These are phyloP conservation scores for Masticophis lateralis DNA, from an alignment of 2,797 vertebrate genomes.

Conservation along the genomic window DNA sequence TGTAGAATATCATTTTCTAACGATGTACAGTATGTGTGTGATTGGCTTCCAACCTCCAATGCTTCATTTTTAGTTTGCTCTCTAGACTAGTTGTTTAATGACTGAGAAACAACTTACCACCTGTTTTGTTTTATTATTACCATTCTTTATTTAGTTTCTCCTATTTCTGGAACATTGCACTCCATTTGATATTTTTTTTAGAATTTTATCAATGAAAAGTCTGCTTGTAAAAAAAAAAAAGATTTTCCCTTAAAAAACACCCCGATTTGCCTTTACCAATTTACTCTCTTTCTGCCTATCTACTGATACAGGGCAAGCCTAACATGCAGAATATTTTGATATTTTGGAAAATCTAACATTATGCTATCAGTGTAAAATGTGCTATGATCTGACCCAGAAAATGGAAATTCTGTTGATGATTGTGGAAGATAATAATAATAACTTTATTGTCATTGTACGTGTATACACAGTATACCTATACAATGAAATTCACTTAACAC, in stretches of 20 bases:
- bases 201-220: rapidly evolving
- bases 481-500: too few species aligned
- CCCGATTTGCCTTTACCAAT: not conserved
- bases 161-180: not conserved
- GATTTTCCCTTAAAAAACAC: not conserved
- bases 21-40: conserved; percentile 4
- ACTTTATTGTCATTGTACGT: too few species aligned
- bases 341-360: not conserved
- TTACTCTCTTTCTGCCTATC: not conserved
- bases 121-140: not conserved
- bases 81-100: conserved; percentile 19
- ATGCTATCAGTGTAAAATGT: not conserved
- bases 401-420: not conserved
- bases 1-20: conserved; percentile 48
- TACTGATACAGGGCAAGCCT: rapidly evolving
- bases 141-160: not conserved
- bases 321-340: rapidly evolving
- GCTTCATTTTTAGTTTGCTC: conserved; percentile 6
- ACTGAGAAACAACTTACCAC: conserved; percentile 4
- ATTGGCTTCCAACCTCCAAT: conserved; percentile 42
- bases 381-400: not conserved
- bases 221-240: not conserved
- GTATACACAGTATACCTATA: too few species aligned
- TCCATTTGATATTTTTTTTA: not conserved
- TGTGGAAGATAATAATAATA: not conserved